Evolutionary conservation across 2,888 invertebrate species (phyloP).

Genomic region (Epistrophe grossulariae): DNA sequence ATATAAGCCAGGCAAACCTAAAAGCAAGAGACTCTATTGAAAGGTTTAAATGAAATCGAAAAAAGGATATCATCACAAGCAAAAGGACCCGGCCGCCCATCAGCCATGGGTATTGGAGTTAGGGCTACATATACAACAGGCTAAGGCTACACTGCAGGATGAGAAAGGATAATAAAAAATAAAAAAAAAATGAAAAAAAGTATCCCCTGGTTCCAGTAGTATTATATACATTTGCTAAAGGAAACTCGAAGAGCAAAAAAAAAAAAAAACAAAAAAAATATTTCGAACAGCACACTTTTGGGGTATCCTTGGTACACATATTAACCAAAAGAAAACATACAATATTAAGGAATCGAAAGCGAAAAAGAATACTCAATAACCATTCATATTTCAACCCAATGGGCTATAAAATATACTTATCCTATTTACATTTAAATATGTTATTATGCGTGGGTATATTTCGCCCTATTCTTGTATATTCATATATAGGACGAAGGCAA

Average conservation of each 20-base stretch:
- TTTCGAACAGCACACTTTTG: constrained; percentile 69
- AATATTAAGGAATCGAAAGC: constrained; percentile 76
- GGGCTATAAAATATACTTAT: constrained; percentile 79
- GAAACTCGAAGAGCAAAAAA: constrained; percentile 11
- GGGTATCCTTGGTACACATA: constrained; percentile 74
- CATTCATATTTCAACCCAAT: constrained; percentile 78
- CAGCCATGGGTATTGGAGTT: neutral
- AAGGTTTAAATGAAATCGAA: constrained; percentile 76
- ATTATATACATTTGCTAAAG: constrained; percentile 60
- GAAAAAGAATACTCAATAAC: constrained; percentile 76
- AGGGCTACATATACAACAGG: neutral
- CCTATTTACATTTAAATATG: constrained; percentile 78
- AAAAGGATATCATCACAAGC: constrained; percentile 72
- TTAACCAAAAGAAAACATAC: constrained; percentile 74
- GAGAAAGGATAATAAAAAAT: constrained; percentile 68
- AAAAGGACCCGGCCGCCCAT: constrained; percentile 27
- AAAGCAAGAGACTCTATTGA: constrained; percentile 65
- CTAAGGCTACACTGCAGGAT: constrained; percentile 74
- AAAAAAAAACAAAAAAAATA: constrained; percentile 17
- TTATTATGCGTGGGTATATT: constrained; percentile 54
- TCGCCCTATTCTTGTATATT: too few relatives aligned
- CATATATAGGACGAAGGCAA: constrained; percentile 1
- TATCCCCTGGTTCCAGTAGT: constrained; percentile 76
- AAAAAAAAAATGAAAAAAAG: constrained; percentile 68
- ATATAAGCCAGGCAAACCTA: constrained; percentile 54